These are phyloP conservation scores for Bugulina stolonifera DNA, from an alignment of 2,888 invertebrate genomes.

Conservation along the genomic window DNA sequence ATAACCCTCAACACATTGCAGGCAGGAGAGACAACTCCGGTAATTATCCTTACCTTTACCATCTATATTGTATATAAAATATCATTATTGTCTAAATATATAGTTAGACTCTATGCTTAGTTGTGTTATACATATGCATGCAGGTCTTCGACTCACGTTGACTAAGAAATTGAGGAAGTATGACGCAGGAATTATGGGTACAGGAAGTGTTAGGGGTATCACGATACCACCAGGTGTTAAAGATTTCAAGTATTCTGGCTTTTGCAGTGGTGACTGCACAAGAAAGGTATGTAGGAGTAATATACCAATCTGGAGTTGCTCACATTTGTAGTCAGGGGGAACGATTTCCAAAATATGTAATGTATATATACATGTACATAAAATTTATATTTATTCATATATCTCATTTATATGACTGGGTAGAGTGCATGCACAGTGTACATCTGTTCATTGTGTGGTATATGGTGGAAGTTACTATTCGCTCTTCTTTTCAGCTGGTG, in stretches of 20 bases:
- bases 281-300: conserved; percentile 60
- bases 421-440: no score
- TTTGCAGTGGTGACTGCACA: conserved; percentile 63
- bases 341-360: no score
- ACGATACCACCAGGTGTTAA: conserved; percentile 56
- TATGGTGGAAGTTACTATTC: no score
- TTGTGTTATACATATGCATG: not conserved
- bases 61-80: no score
- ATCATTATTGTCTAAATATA: not conserved
- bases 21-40: conserved; percentile 22
- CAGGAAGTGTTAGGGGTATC: conserved; percentile 16
- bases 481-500: not conserved
- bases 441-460: no score
- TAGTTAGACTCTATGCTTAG: not conserved
- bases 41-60: not conserved
- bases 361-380: no score
- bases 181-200: conserved; percentile 27
- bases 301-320: no score
- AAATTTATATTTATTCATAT: no score
- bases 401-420: no score
- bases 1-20: conserved; percentile 61
- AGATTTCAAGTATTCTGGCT: conserved; percentile 40
- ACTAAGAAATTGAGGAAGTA: conserved; percentile 24
- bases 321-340: no score
- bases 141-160: conserved; percentile 15